A percentile compares a stretch with the other conserved stretches of the same genome.
Evolutionary conservation across 1,140 invertebrate species (phyloP).

Genomic region (Lamellibrachia luymesi): DNA sequence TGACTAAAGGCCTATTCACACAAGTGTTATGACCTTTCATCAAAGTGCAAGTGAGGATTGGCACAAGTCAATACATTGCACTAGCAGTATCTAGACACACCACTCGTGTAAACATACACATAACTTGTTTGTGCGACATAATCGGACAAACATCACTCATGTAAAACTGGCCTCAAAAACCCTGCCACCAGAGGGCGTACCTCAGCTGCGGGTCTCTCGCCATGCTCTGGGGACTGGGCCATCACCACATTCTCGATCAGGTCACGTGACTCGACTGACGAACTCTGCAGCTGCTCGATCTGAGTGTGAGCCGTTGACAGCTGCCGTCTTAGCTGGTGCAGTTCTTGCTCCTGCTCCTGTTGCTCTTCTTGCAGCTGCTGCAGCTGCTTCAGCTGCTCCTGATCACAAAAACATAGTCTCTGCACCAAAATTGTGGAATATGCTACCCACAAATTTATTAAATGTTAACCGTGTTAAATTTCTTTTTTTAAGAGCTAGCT

Average conservation of each 20-base stretch:
- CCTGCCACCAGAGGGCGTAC: neutral
- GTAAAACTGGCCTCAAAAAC: neutral
- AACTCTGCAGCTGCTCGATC: neutral
- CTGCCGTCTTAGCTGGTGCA: neutral
- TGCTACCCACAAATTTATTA: too few species aligned
- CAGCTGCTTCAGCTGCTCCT: neutral
- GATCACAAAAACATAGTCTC: neutral
- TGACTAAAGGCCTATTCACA: too few species aligned
- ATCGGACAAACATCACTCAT: too few species aligned
- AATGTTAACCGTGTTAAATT: too few species aligned
- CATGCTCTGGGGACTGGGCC: neutral
- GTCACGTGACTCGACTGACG: neutral
- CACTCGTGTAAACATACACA: too few species aligned
- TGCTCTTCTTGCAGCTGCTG: neutral
- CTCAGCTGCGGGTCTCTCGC: neutral
- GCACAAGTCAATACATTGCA: too few species aligned
- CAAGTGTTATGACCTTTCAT: too few species aligned
- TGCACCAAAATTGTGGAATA: too few species aligned
- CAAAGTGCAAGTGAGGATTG: too few species aligned
- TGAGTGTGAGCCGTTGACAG: neutral
- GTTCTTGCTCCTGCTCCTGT: neutral
- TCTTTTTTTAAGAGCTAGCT: too few species aligned
- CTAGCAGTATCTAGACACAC: too few species aligned
- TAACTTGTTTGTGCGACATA: too few species aligned
- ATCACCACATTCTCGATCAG: neutral